Evolutionary conservation across 1,140 invertebrate species (phyloP).

Genomic region (Phortica variegata): DNA sequence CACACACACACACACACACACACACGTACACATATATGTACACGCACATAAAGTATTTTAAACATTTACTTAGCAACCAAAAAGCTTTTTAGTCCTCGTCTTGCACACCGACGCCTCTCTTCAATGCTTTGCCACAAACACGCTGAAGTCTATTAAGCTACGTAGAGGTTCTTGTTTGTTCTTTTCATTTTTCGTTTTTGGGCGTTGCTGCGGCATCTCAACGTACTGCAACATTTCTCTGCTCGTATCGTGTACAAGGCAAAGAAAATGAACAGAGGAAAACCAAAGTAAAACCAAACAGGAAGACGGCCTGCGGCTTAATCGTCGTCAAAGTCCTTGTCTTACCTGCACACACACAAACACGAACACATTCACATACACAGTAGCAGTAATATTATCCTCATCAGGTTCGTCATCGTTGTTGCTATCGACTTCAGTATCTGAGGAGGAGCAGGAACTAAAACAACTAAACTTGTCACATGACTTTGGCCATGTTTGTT

Average conservation of each 20-base stretch:
- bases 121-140: background rate
- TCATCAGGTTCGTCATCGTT: constrained; percentile 20
- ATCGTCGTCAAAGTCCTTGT: constrained; percentile 12
- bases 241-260: too few relatives aligned
- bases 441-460: too few relatives aligned
- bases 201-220: constrained; percentile 36
- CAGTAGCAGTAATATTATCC: constrained; percentile 2
- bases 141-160: too few relatives aligned
- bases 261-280: too few relatives aligned
- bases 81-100: constrained; percentile 11
- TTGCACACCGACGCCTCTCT: background rate
- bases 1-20: too few relatives aligned
- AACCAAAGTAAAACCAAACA: too few relatives aligned
- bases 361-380: constrained; percentile 5
- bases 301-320: too few relatives aligned
- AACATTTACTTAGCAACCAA: constrained; percentile 45
- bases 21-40: constrained; percentile 10
- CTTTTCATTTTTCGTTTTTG: too few relatives aligned
- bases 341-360: constrained; percentile 18
- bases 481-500: too few relatives aligned
- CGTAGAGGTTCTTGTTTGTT: too few relatives aligned
- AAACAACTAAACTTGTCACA: too few relatives aligned
- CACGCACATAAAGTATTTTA: constrained; percentile 39
- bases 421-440: constrained; percentile 16
- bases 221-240: too few relatives aligned